These are phyloP conservation scores for Eonycteris spelaea DNA, from an alignment of 2,113 vertebrate species.

Conservation along the genomic window DNA sequence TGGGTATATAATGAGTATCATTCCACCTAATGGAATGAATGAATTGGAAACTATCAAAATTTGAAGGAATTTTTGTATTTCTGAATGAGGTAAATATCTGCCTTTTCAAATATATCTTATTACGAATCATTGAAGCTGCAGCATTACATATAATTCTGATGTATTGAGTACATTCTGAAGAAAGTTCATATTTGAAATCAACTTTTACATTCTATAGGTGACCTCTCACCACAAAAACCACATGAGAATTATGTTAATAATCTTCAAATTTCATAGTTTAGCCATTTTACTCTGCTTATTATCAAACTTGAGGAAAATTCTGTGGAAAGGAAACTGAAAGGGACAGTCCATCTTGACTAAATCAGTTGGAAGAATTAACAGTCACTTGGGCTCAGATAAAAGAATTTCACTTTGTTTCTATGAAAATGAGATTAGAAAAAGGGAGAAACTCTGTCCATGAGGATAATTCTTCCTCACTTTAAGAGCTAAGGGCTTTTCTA, in stretches of 20 bases:
- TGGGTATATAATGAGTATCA: not conserved
- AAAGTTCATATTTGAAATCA: not conserved
- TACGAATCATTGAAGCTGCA: not conserved
- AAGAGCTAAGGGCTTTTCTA: constrained; percentile 33
- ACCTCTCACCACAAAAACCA: not conserved
- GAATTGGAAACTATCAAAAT: not conserved
- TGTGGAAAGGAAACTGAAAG: not conserved
- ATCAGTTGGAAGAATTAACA: not conserved
- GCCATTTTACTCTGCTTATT: not conserved
- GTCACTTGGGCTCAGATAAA: not conserved
- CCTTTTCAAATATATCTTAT: not conserved
- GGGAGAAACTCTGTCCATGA: constrained; percentile 42
- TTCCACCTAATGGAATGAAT: not conserved
- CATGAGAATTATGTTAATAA: not conserved
- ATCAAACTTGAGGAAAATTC: not conserved
- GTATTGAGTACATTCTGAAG: not conserved
- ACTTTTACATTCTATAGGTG: not conserved
- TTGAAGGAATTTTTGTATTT: not conserved
- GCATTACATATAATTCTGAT: not conserved
- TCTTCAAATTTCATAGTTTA: not conserved
- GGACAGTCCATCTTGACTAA: not conserved
- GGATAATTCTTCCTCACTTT: constrained; percentile 72
- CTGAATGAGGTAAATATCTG: not conserved
- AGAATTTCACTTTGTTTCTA: constrained; percentile 56
- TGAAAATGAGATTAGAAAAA: constrained; percentile 64